Percentiles rank a stretch among this genome's conserved stretches.
Conservation (phyloP, 2,797 vertebrate species). For the Oreortyx pictus region DNA sequence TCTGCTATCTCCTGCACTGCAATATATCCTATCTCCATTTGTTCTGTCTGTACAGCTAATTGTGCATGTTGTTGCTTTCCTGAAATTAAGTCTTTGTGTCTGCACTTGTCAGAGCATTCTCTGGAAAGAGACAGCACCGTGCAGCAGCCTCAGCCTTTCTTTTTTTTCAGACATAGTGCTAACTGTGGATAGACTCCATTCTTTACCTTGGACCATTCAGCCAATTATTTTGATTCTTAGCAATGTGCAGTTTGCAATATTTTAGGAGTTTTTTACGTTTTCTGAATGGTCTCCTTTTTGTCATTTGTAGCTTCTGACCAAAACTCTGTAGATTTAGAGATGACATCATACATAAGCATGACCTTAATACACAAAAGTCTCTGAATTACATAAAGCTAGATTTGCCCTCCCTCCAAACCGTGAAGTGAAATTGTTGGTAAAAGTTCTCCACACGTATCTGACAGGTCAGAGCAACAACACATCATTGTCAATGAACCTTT, state of each 20-base stretch:
- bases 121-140: neutral
- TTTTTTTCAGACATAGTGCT: neutral
- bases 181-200: no score
- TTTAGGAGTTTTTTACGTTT: neutral
- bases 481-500: neutral
- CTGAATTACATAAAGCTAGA: neutral
- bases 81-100: neutral
- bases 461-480: neutral
- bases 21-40: neutral
- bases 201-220: neutral
- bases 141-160: neutral
- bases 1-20: neutral
- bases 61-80: fast-evolving
- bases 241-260: neutral
- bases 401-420: neutral
- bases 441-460: neutral
- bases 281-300: neutral
- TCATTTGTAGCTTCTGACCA: neutral
- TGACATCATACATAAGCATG: no score
- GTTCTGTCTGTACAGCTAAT: neutral
- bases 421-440: neutral
- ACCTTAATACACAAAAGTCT: neutral
- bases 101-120: neutral
- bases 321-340: no score
- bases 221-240: neutral